Evolutionary conservation across 2,888 invertebrate species (phyloP).

Genomic region (Thera britannica): DNA sequence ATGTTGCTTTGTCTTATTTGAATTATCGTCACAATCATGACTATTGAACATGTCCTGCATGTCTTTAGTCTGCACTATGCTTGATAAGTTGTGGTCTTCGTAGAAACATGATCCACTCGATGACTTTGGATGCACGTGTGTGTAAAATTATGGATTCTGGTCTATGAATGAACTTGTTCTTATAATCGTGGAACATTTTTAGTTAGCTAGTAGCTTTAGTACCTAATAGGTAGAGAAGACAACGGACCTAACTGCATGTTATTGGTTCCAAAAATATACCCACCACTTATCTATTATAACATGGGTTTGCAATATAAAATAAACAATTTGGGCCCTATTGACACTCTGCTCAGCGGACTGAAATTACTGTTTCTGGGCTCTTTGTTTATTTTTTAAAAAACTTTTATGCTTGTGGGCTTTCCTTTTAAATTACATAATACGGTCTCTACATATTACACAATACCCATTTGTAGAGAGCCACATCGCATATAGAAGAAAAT

Average conservation of each 20-base stretch:
- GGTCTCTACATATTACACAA: neutral
- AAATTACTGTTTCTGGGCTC: neutral
- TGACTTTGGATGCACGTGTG: constrained; percentile 47
- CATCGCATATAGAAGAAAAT: neutral
- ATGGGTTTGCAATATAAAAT: neutral
- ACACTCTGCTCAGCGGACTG: neutral
- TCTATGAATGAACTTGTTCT: constrained; percentile 57
- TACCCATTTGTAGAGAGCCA: neutral
- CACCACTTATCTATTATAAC: no score
- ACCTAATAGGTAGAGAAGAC: no score
- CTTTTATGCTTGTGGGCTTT: no score
- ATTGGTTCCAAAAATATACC: no score
- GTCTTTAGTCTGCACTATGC: constrained; percentile 1
- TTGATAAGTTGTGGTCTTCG: constrained; percentile 42
- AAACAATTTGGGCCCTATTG: constrained; percentile 5
- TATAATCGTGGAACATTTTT: constrained; percentile 45
- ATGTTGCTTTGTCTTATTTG: constrained; percentile 9
- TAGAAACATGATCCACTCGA: constrained; percentile 48
- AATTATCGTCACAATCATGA: constrained; percentile 5
- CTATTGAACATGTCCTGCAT: constrained; percentile 7
- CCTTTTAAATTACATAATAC: neutral
- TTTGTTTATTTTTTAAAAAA: neutral
- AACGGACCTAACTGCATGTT: no score
- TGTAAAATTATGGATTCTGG: constrained; percentile 48
- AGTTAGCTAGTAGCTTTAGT: constrained; percentile 29